Base-by-base conservation (phyloP, 2,888 invertebrate genomes). In the Drosophila planitibia region DNA sequence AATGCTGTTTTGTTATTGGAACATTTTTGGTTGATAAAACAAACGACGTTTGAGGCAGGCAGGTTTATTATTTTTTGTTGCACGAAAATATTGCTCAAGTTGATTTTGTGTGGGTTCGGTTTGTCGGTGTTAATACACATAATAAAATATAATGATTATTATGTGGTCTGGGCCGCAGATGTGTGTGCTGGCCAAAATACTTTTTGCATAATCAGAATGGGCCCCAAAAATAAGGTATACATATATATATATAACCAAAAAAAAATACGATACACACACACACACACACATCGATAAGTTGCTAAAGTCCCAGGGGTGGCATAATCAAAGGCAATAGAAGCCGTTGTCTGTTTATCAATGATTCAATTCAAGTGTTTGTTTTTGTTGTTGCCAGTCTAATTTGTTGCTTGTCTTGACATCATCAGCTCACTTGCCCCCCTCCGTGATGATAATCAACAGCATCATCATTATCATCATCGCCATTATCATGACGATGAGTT, bases 61-160 rank as follows among this genome's bases (percentile, higher is more conserved):
- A 66, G 66, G 66, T 81, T 63, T 28, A 47, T 55, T 35, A 35
- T 35, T 54, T 49, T 35, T 39, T 60, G 44, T 51, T 35, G 32
- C 63, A 60, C 58, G 49, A 30, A 57, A 63, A 54, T 54, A 47
- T 69, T 53, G 67, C 59, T 57, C 47, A 70, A 74, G 67, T 67
- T 70, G 67, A 70, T 62, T 65, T 62, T 39, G 16, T 47, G 62
- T 65, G 65, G 58, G 65, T 28, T 62, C 64, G 55, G 66, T 41
- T 67, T 19, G 47, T 16, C 25, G 47, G 16, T 78, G 76, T 76
- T 70, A 71, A 73, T 76, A 79, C 44, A 72, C 71, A 72, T 79
- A 85, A 85, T 85, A 83, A 85, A 87, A 82, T 85, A 80, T 83
- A 85, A 85, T 87, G 85, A 82, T 85, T 78, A 85, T 87, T 67